Evolutionary conservation across 2,113 vertebrate species (phyloP), one percentile per base, ranked within the genome.

Genomic region (Hemiprocne comata): DNA sequence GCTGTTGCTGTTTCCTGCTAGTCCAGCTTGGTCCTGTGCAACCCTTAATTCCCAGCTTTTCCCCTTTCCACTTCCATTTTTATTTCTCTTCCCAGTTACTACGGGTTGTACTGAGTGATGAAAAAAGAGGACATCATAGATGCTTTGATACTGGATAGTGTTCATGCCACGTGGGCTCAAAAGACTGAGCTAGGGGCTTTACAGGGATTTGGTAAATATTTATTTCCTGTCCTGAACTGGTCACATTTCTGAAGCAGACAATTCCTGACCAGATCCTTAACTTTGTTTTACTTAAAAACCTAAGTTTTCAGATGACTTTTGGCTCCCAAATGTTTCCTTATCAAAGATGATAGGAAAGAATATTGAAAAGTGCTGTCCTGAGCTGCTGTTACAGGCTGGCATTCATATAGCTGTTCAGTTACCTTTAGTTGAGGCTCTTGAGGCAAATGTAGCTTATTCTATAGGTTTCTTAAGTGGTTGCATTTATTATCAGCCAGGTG

Each of bases 401-500:
- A 20, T 65, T 71, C 24, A 5, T 8, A 67, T 8, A 67, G 42
- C 36, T 54, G 29, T 33, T 60, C 29, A 44, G 31, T n/a, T 79
- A 33, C 66, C 70, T 84, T 51, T n/a, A 82, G 77, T 90, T 78
- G 76, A 54, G 89, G 48, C 54, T 91, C 69, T 66, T 40, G 31
- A 94, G 87, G 55, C 62, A 54, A 78, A 55, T n/a, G 55, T 31
- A 78, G 40, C 54, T 91, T 79, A 65, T 89, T 78, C 67, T 85
- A 0, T 29, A 15, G 40, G 61, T 89, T 76, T 82, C 71, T 85
- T 76, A 95, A 95, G 81, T 82, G 77, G 80, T 17, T 79, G 77
- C 74, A 73, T 90, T 88, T 93, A 69, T 90, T 88, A 61, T 86
- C 69, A 95, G 75, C 85, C 82, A 90, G 93, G 96, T 93, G 79